Evolutionary conservation across 30 jellyfish, hydroid and myxozoan genomes (phyloP).

Genomic region (Sanderia malayensis): DNA sequence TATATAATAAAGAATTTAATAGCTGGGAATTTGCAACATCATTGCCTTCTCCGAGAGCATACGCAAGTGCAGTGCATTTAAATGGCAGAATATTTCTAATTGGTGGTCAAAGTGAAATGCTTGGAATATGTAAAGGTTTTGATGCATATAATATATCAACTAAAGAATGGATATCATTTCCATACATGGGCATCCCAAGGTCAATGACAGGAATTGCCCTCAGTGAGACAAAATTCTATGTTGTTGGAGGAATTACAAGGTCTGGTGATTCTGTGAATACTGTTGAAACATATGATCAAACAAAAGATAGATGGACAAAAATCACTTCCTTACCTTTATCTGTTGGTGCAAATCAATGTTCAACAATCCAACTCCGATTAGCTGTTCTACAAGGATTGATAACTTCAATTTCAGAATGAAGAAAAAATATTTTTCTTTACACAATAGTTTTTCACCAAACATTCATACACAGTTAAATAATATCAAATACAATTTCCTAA

Average conservation of each 20-base stretch:
- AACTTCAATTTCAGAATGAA: conserved; percentile 69
- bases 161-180: conserved; percentile 78
- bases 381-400: conserved; percentile 94
- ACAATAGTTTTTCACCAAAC: no score
- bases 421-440: no score
- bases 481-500: no score
- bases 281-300: conserved; percentile 77
- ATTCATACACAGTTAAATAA: no score
- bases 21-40: conserved; percentile 64
- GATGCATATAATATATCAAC: conserved; percentile 70
- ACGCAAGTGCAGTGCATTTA: conserved; percentile 77
- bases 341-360: conserved; percentile 81
- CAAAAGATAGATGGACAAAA: conserved; percentile 88
- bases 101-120: conserved; percentile 95
- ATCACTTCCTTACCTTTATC: conserved; percentile 77
- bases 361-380: conserved; percentile 73
- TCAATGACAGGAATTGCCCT: conserved; percentile 88
- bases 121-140: conserved; percentile 75
- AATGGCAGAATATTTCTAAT: conserved; percentile 69
- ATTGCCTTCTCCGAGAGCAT: conserved; percentile 74
- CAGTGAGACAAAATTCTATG: conserved; percentile 65
- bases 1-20: conserved; percentile 57
- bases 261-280: conserved; percentile 85
- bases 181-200: conserved; percentile 84
- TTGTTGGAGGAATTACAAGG: conserved; percentile 88